These are phyloP conservation scores for Nomia melanderi DNA, from an alignment of 1,140 invertebrate species.

Conservation along the genomic window DNA sequence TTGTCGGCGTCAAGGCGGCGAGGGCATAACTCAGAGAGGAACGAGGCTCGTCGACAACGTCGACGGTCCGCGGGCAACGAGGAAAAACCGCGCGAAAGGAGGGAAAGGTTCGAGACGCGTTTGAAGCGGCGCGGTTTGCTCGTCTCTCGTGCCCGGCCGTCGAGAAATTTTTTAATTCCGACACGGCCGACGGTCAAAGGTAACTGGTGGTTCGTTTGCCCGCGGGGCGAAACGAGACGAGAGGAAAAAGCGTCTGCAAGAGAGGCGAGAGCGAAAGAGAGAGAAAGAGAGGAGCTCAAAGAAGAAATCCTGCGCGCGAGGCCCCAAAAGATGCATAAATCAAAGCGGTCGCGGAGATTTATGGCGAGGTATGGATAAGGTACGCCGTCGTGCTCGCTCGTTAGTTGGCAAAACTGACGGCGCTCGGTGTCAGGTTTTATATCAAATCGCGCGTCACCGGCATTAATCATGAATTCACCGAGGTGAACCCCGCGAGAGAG, in stretches of 20 bases:
- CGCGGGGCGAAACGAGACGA: neutral
- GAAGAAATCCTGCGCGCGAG: constrained; percentile 12
- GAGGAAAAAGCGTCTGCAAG: neutral
- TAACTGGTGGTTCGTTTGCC: constrained; percentile 13
- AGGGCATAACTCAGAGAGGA: constrained; percentile 37
- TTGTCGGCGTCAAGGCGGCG: constrained; percentile 39
- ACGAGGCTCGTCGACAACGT: constrained; percentile 3
- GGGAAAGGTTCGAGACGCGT: neutral
- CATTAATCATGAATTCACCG: constrained; percentile 62
- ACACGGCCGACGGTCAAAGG: constrained; percentile 11
- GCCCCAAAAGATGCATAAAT: constrained; percentile 54
- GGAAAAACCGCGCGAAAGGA: constrained; percentile 24
- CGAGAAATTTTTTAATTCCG: constrained; percentile 2
- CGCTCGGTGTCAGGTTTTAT: constrained; percentile 60
- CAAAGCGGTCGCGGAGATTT: constrained; percentile 55
- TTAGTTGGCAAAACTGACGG: constrained; percentile 61
- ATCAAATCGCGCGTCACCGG: constrained; percentile 60
- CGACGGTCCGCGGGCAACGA: neutral
- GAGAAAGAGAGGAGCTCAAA: neutral
- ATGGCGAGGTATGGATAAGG: constrained; percentile 61
- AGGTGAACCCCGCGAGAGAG: neutral
- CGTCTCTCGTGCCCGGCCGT: neutral
- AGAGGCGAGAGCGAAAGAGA: neutral
- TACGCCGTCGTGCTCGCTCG: constrained; percentile 50
- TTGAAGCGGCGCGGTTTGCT: neutral